Conservation (phyloP, 2,888 invertebrate species). For the Thyatira batis region DNA sequence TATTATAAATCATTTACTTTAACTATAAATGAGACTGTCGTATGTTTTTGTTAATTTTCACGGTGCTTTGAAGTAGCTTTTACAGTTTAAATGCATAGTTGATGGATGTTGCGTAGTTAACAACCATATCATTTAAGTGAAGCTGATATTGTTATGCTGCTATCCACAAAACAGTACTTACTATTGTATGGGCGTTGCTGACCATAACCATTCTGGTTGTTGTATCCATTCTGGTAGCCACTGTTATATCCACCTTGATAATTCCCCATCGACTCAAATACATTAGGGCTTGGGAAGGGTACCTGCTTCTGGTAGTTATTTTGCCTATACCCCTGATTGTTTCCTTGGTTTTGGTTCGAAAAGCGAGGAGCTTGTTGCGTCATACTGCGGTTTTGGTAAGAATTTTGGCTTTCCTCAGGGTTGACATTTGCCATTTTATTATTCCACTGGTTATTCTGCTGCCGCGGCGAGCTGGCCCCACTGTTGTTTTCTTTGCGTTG, state of each 20-base stretch:
- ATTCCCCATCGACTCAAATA: constrained; percentile 81
- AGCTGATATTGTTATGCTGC: constrained; percentile 2
- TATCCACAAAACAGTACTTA: constrained; percentile 30
- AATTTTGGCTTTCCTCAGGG: constrained; percentile 56
- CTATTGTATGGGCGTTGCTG: constrained; percentile 75
- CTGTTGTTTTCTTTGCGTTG: constrained; percentile 82
- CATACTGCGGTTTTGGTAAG: constrained; percentile 62
- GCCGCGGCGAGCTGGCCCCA: constrained; percentile 75
- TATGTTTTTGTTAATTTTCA: too few relatives aligned
- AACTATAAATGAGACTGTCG: too few relatives aligned
- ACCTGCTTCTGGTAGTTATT: constrained; percentile 79
- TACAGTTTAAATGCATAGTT: too few relatives aligned
- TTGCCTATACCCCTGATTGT: constrained; percentile 65
- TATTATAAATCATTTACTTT: too few relatives aligned
- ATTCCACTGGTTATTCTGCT: constrained; percentile 79
- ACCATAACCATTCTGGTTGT: constrained; percentile 73
- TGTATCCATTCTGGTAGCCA: constrained; percentile 79
- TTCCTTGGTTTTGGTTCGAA: constrained; percentile 70
- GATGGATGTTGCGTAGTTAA: too few relatives aligned
- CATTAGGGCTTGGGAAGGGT: constrained; percentile 81
- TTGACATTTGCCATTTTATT: constrained; percentile 71
- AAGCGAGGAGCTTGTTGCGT: constrained; percentile 78
- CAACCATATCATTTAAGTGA: background rate
- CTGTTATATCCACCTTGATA: constrained; percentile 80
- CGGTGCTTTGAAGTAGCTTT: too few relatives aligned